These are phyloP conservation scores for Melipona quadrifasciata DNA, from an alignment of 1,140 invertebrate genomes.

Conservation along the genomic window DNA sequence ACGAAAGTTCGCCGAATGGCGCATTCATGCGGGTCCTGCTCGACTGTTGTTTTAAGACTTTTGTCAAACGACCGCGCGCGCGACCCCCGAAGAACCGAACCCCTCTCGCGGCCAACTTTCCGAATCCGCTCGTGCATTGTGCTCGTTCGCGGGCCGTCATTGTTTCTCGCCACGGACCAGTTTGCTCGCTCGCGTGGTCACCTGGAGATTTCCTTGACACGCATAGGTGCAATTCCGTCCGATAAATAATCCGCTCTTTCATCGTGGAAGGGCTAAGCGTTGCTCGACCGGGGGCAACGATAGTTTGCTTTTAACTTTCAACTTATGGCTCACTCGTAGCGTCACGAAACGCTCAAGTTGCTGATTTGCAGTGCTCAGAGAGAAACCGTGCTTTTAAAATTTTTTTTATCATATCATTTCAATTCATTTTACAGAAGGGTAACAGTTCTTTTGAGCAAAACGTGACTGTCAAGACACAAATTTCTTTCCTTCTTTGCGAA, in stretches of 20 bases:
- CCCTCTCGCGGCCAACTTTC: slow-evolving; percentile 56
- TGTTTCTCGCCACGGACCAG: slow-evolving; percentile 25
- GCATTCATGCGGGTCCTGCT: slow-evolving; percentile 43
- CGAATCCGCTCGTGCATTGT: slow-evolving; percentile 35
- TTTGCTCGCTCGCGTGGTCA: slow-evolving; percentile 42
- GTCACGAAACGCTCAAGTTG: background rate
- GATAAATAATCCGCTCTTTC: background rate
- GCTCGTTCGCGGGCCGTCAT: slow-evolving; percentile 44
- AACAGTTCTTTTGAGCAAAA: too few species aligned
- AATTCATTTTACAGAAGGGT: too few species aligned
- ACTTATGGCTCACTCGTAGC: background rate
- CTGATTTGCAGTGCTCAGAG: background rate
- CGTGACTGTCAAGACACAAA: too few species aligned
- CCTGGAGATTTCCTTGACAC: slow-evolving; percentile 45
- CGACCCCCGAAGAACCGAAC: slow-evolving; percentile 25
- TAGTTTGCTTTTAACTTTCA: background rate
- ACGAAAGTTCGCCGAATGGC: slow-evolving; percentile 58
- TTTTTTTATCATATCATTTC: too few species aligned
- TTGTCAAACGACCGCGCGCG: slow-evolving; percentile 54
- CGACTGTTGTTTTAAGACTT: slow-evolving; percentile 69
- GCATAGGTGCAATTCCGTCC: slow-evolving; percentile 1
- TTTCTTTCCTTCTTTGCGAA: too few species aligned
- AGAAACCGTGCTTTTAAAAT: background rate
- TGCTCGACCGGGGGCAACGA: background rate
- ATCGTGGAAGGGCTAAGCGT: background rate